Percentiles rank a stretch among this genome's conserved stretches.
phyloP scores from a whole-genome alignment of 2,113 vertebrate species.

The Xiphophorus maculatus region DNA sequence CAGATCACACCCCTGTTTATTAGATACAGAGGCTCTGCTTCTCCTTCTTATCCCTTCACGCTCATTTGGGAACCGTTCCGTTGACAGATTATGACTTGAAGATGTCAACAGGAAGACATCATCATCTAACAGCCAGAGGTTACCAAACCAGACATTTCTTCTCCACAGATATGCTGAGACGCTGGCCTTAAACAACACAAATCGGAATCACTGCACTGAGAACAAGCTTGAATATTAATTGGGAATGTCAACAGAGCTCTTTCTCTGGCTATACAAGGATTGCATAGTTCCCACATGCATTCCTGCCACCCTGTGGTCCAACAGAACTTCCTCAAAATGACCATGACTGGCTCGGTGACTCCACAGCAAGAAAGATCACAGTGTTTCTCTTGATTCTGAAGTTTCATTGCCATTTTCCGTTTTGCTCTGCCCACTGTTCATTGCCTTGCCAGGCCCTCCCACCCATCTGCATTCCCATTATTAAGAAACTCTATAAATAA shows the following conservation, averaged over 20 bases:
- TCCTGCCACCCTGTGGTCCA: no score
- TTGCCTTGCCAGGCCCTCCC: slow-evolving; percentile 44
- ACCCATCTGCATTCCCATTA: slow-evolving; percentile 79
- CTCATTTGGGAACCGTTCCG: not conserved
- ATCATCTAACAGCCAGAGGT: no score
- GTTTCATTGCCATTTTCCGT: not conserved
- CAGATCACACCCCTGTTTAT: no score
- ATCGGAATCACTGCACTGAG: not conserved
- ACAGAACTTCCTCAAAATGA: no score
- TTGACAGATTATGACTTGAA: no score
- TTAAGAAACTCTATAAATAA: slow-evolving; percentile 76
- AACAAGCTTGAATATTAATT: not conserved
- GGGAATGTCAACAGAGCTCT: not conserved
- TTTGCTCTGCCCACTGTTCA: slow-evolving; percentile 7
- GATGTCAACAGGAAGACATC: no score
- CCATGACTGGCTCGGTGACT: no score
- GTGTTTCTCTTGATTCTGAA: not conserved
- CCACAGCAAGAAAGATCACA: no score
- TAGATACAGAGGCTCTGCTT: no score
- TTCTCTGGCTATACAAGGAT: not conserved
- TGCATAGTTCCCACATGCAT: not conserved
- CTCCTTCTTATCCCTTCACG: not conserved
- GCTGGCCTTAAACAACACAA: not conserved
- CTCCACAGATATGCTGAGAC: not conserved
- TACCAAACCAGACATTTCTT: not conserved